Base-by-base conservation (phyloP, 2,888 invertebrate species). In the Nemapogon koenigi region DNA sequence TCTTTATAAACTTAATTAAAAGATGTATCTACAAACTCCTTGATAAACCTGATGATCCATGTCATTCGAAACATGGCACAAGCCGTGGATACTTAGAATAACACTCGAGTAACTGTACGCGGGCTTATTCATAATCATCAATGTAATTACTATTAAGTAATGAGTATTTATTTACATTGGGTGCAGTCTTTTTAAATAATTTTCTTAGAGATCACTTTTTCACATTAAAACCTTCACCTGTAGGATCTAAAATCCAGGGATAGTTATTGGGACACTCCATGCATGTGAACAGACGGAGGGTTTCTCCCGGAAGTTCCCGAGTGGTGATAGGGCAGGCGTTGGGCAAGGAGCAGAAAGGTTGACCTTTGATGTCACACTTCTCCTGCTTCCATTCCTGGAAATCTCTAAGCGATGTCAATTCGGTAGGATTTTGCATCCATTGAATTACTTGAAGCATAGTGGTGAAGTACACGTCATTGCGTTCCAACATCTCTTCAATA, bases 241-340 rank as follows among this genome's bases (percentile, higher is more conserved):
- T 94, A 46, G 94, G 94, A 76, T 95, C 94, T 55, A 94, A 81
- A 57, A 95, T 88, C 94, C 94, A 95, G 39, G 95, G 95, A 62
- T 95, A 95, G 73, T 94, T 93, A 64, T 94, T 91, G 43, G 95
- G 95, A 67, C 95, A 95, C 68, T 95, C 94, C 90, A 94, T 92
- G 71, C 95, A 95, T 39, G 95, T 95, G 81, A 94, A 94, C 41
- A 95, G 83, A 63, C 94, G 89, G 33, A 94, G 83, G 33, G 92
- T 94, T 72, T 95, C 94, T 44, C 94, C 94, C 19, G 94, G 94
- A 48, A 95, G 75, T 71, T 95, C 95, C 55, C 94, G 82, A 42
- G 94, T 94, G 31, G 88, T 93, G 51, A 94, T 71, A 10, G 94
- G 90, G 63, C 95, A 95, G 38, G 94, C 89, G 59, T 95, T 95